phyloP scores from a whole-genome alignment of 2,888 invertebrate species.

The Eledone cirrhosa region DNA sequence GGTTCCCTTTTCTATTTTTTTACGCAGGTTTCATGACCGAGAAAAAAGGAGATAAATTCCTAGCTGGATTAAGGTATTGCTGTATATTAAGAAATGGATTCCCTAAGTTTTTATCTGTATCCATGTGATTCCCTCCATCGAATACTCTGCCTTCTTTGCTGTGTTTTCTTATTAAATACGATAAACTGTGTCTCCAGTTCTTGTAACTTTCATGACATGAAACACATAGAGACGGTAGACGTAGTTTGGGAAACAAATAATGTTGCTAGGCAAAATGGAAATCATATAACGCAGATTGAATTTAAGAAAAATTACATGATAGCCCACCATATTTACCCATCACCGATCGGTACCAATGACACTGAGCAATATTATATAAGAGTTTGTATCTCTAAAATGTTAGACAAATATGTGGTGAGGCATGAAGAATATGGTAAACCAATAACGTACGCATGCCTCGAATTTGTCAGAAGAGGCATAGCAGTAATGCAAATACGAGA shows the following conservation, averaged over 20 bases:
- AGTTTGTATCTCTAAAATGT: constrained; percentile 20
- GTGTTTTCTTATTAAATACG: background rate
- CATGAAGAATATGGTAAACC: background rate
- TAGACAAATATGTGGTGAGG: constrained; percentile 1
- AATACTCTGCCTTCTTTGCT: background rate
- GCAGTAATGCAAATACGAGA: constrained; percentile 43
- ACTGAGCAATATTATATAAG: background rate
- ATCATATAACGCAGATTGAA: background rate
- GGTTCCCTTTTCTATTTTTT: too few species aligned
- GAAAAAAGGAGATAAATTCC: too few species aligned
- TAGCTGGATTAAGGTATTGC: too few species aligned
- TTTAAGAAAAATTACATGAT: constrained; percentile 1
- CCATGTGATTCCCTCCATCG: background rate
- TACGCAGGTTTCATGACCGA: too few species aligned
- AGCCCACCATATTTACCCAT: background rate
- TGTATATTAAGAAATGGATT: background rate
- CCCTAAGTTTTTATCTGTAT: background rate
- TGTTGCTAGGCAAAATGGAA: background rate
- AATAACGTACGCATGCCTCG: constrained; percentile 33
- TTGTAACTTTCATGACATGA: constrained; percentile 16
- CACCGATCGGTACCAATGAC: background rate
- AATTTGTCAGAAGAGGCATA: constrained; percentile 34
- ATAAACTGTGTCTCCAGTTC: background rate
- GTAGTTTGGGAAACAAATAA: background rate
- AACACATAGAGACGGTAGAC: background rate